Base-by-base conservation (phyloP, 1,140 invertebrate genomes). In the Drosophila lowei region DNA sequence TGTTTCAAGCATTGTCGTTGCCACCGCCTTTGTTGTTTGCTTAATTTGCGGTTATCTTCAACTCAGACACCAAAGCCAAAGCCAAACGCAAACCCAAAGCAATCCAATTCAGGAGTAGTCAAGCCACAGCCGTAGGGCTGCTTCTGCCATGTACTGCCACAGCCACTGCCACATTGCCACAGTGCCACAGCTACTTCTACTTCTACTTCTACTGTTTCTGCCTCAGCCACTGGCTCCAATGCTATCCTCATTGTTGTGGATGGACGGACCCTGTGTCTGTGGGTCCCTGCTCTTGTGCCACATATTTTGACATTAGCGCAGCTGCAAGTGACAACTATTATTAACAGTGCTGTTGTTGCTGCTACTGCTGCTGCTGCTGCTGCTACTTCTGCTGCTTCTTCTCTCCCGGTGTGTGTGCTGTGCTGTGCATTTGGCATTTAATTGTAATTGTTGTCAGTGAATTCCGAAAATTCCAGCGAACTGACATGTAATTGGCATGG, bases 301-400 rank as follows among this genome's bases (percentile, higher is more conserved):
- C 46, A 74, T 52, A 60, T 52, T 55, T 71, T 60, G 56, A 62
- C 53, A 61, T 61, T 52, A 52, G 38, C 57, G 43, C 80, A 80
- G 64, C 77, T 85, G 80, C 67, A 80, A 73, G 56, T 80, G 80
- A 80, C 80, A 85, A 80, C 72, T 80, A 86, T 86, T 85, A 80
- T 80, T 80, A 85, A 72, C 72, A 71, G 48, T 72, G 48, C 49
- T 59, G 56, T 23, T 18, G 15, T 48, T 48, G 30, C 34, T 58
- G 56, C 34, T 58, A 44, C n/a, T 46, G 38, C 6, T 28, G 53
- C 25, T 57, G 25, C 30, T 57, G 41, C 34, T 23, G 23, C 3
- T 23, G 7, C 16, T 2, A 8, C 21, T 56, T 16, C 3, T 23
- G 7, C 16, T 4, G 11, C 21, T 56, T 16, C 53, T 15, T 56